Percentiles rank a stretch among this genome's conserved stretches.
These are phyloP conservation scores for Papilio xuthus DNA, from an alignment of 1,140 invertebrate species.

Conservation along the genomic window DNA sequence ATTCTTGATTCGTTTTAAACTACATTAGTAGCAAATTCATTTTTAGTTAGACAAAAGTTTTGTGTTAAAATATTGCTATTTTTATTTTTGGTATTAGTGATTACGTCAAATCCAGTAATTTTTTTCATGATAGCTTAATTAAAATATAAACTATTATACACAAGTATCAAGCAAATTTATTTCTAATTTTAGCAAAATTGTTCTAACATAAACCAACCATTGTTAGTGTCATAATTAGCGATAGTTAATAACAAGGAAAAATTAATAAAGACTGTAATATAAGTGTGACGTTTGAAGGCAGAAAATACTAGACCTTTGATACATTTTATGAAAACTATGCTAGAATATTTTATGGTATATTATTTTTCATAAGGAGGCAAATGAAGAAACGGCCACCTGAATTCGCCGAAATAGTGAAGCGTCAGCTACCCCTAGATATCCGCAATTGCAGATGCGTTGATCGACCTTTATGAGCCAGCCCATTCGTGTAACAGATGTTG, in stretches of 20 bases:
- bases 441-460: too few species aligned
- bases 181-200: neutral
- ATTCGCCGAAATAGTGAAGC: too few species aligned
- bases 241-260: neutral
- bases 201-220: neutral
- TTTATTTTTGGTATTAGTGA: neutral
- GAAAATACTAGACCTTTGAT: constrained; percentile 1
- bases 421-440: too few species aligned
- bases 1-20: too few species aligned
- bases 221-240: neutral
- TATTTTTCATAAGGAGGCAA: too few species aligned
- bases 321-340: neutral
- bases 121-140: too few species aligned
- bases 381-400: too few species aligned
- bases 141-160: too few species aligned
- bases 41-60: neutral
- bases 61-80: neutral
- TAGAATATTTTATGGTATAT: neutral
- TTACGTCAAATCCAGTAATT: neutral
- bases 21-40: too few species aligned
- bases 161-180: too few species aligned
- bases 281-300: neutral
- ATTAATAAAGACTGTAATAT: neutral
- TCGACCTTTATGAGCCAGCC: too few species aligned
- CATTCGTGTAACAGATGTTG: too few species aligned